Evolutionary conservation across 2,797 vertebrate genomes (phyloP).

Genomic region (Gobio occitaniae): DNA sequence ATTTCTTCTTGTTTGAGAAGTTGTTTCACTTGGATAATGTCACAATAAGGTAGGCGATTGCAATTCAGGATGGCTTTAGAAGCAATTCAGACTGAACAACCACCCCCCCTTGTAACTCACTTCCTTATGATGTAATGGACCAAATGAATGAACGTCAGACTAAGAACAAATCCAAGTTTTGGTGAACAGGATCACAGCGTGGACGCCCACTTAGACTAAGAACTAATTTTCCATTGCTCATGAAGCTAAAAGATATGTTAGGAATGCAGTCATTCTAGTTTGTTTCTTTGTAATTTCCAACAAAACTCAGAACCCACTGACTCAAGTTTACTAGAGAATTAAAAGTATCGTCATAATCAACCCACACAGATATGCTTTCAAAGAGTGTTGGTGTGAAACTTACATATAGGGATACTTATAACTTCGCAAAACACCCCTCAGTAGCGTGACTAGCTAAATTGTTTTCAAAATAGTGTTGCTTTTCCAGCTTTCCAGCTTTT

Average conservation of each 20-base stretch:
- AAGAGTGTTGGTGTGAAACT: background rate
- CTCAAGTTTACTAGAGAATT: background rate
- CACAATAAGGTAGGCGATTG: too few species aligned
- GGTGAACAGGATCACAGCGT: background rate
- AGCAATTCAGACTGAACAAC: background rate
- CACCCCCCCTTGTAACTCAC: background rate
- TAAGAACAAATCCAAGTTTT: background rate
- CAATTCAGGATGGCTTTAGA: too few species aligned
- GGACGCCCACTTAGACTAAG: background rate
- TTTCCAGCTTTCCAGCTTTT: background rate
- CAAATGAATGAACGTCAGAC: background rate
- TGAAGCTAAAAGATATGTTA: background rate
- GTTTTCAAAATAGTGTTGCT: background rate
- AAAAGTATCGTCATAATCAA: background rate
- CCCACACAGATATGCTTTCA: conserved; percentile 1
- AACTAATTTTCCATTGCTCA: background rate
- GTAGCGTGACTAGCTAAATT: background rate
- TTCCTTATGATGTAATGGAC: conserved; percentile 7
- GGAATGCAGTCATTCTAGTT: background rate
- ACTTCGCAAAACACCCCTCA: background rate
- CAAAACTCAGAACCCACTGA: background rate
- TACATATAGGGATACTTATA: background rate
- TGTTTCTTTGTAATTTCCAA: background rate
- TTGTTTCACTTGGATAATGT: too few species aligned
- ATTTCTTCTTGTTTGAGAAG: too few species aligned